Percentiles rank a stretch among this genome's conserved stretches.
These are phyloP conservation scores for Glandiceps talaboti DNA, from an alignment of 53 echinoderm and acorn worm genomes.

Conservation along the genomic window DNA sequence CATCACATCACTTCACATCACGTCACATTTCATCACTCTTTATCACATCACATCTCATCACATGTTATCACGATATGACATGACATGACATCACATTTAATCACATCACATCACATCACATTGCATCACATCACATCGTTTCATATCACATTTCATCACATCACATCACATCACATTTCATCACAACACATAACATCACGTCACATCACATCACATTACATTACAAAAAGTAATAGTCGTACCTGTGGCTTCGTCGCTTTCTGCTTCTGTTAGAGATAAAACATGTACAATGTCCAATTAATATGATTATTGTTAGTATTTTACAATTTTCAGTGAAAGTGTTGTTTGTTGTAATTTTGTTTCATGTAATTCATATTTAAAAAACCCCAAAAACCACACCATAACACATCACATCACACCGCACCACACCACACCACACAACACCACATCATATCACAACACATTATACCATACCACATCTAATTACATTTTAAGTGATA, in stretches of 20 bases:
- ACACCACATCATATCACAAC: constrained; percentile 19
- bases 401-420: constrained; percentile 16
- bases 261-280: too few relatives aligned
- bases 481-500: too few relatives aligned
- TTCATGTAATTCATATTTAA: too few relatives aligned
- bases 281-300: too few relatives aligned
- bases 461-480: constrained; percentile 10
- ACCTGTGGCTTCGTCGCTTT: too few relatives aligned
- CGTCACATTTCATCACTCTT: constrained; percentile 5
- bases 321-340: too few relatives aligned
- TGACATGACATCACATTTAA: background rate
- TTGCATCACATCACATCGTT: constrained; percentile 19
- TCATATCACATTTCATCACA: constrained; percentile 13
- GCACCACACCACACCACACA: constrained; percentile 12
- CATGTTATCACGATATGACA: constrained; percentile 19
- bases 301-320: too few relatives aligned
- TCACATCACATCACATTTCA: constrained; percentile 20
- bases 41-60: constrained; percentile 23
- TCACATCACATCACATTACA: constrained; percentile 22
- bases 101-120: constrained; percentile 12
- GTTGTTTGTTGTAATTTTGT: too few relatives aligned
- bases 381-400: too few relatives aligned
- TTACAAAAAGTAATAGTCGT: too few relatives aligned
- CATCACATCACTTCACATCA: constrained; percentile 10
- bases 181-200: constrained; percentile 15